These are phyloP conservation scores for Darevskia nairensis DNA, from an alignment of 2,797 vertebrate species.

Conservation along the genomic window DNA sequence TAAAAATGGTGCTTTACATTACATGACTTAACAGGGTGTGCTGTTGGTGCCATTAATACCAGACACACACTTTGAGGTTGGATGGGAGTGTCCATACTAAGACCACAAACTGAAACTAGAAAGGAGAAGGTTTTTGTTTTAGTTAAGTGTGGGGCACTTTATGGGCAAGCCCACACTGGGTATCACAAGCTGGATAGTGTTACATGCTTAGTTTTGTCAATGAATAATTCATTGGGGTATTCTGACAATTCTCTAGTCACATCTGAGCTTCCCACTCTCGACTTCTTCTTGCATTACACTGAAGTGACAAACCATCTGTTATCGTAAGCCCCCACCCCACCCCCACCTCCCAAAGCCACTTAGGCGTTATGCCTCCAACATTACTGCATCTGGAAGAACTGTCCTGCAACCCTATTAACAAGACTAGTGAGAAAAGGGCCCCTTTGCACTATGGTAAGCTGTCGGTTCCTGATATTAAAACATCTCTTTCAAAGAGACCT, in stretches of 20 bases:
- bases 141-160: not conserved
- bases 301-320: constrained; percentile 63
- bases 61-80: not conserved
- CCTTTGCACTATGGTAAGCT: not conserved
- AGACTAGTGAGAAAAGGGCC: not conserved
- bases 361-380: not conserved
- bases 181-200: constrained; percentile 55
- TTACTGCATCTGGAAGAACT: constrained; percentile 42
- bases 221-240: constrained; percentile 70
- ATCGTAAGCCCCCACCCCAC: constrained; percentile 8
- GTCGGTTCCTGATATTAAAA: not conserved
- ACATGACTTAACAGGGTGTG: not conserved
- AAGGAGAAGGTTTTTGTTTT: not conserved
- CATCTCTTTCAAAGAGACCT: not conserved
- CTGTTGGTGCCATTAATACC: not conserved
- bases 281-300: constrained; percentile 62
- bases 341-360: constrained; percentile 12
- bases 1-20: too few species aligned
- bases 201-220: constrained; percentile 54
- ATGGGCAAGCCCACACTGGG: not conserved
- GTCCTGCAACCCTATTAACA: constrained; percentile 24
- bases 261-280: constrained; percentile 43
- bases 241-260: constrained; percentile 61
- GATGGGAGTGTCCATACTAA: not conserved
- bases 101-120: not conserved